Conservation (phyloP, 2,113 vertebrate species). For the Gallinago media region DNA sequence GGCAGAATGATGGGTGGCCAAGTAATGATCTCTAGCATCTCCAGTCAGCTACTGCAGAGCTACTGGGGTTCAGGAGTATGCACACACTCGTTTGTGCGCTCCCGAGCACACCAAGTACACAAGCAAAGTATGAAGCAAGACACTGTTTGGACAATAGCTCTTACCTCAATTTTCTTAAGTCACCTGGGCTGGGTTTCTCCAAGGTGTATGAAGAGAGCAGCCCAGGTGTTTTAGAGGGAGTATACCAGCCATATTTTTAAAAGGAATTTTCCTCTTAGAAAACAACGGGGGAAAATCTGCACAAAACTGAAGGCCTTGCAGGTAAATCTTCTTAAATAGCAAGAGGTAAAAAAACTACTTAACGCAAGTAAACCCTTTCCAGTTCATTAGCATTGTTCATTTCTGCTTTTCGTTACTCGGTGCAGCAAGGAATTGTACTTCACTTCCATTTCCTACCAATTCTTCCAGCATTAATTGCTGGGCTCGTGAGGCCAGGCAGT, state of each 20-base stretch:
- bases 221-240: neutral
- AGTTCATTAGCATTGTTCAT: neutral
- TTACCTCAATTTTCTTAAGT: neutral
- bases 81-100: neutral
- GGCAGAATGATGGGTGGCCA: neutral
- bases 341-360: neutral
- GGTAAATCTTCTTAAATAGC: neutral
- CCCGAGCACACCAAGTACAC: neutral
- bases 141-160: neutral
- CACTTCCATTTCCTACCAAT: neutral
- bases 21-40: neutral
- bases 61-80: neutral
- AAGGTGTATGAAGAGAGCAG: neutral
- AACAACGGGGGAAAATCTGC: neutral
- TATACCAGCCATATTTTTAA: neutral
- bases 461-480: neutral
- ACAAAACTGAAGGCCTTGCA: neutral
- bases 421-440: neutral
- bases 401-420: neutral
- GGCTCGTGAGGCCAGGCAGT: neutral
- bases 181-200: neutral
- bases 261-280: neutral
- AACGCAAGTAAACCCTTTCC: neutral
- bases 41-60: neutral
- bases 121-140: neutral